These are phyloP conservation scores for Andricus grossulariae DNA, from an alignment of 1,140 invertebrate genomes.

Conservation along the genomic window DNA sequence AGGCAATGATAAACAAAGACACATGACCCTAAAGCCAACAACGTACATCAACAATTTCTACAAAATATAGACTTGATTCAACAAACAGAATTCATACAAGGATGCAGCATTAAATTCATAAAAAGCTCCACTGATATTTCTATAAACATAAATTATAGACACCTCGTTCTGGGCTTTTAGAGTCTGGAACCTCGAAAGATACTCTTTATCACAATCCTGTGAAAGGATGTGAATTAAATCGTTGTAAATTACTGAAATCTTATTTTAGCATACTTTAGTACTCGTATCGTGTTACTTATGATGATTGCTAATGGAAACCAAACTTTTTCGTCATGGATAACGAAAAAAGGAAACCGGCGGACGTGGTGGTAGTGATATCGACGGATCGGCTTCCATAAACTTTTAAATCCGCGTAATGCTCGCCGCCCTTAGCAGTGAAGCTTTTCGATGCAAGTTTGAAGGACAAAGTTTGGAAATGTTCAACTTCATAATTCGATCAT, in stretches of 20 bases:
- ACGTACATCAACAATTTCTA: too few species aligned
- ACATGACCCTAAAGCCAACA: too few species aligned
- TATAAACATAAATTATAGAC: too few species aligned
- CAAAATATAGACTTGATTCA: too few species aligned
- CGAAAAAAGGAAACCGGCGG: slow-evolving; percentile 58
- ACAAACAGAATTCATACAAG: too few species aligned
- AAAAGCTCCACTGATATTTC: too few species aligned
- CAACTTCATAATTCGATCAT: slow-evolving; percentile 74
- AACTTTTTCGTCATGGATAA: slow-evolving; percentile 55
- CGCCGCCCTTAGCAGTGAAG: slow-evolving; percentile 56
- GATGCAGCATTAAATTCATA: too few species aligned
- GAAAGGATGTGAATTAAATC: slow-evolving; percentile 43
- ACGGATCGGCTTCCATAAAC: slow-evolving; percentile 65
- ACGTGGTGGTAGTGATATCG: slow-evolving; percentile 57
- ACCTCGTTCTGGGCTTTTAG: too few species aligned
- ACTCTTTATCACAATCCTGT: neutral
- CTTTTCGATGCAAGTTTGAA: slow-evolving; percentile 55
- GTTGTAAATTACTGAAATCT: slow-evolving; percentile 47
- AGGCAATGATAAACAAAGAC: too few species aligned
- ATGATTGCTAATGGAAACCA: slow-evolving; percentile 61
- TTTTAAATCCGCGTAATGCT: slow-evolving; percentile 69
- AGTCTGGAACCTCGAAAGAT: too few species aligned
- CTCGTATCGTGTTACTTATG: slow-evolving; percentile 60
- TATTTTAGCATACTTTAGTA: slow-evolving; percentile 55
- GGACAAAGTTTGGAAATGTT: slow-evolving; percentile 69